phyloP scores from a whole-genome alignment of 2,888 invertebrate genomes.

The Morpho deidamia region DNA sequence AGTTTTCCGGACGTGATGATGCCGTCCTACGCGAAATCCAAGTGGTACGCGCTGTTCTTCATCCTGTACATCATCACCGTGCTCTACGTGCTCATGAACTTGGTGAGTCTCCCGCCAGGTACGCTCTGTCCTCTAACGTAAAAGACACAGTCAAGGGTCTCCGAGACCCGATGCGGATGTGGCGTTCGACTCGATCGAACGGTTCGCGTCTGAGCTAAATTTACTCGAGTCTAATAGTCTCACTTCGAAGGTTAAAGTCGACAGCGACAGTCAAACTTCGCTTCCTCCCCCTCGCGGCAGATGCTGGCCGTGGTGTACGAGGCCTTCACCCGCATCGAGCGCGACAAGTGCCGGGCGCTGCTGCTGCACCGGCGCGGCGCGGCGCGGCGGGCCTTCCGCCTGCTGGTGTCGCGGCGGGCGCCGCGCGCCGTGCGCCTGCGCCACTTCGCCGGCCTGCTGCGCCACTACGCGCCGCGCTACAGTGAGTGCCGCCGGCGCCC shows the following conservation, averaged over 20 bases:
- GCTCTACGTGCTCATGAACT: slow-evolving; percentile 92
- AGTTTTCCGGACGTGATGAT: slow-evolving; percentile 97
- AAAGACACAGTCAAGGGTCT: too few species aligned
- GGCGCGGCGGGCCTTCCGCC: slow-evolving; percentile 88
- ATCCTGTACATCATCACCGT: slow-evolving; percentile 91
- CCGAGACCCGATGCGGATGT: too few species aligned
- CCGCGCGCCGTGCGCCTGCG: slow-evolving; percentile 83
- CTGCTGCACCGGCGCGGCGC: slow-evolving; percentile 89
- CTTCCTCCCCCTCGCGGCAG: slow-evolving; percentile 47
- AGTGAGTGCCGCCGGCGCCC: slow-evolving; percentile 30
- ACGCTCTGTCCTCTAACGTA: too few species aligned
- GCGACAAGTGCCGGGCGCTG: slow-evolving; percentile 90
- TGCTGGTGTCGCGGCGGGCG: slow-evolving; percentile 87
- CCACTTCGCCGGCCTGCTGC: slow-evolving; percentile 89
- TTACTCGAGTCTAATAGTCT: too few species aligned
- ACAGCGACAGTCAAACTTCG: too few species aligned
- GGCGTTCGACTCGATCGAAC: not conserved
- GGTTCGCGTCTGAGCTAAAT: not conserved
- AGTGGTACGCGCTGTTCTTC: slow-evolving; percentile 92
- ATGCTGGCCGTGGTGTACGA: slow-evolving; percentile 95
- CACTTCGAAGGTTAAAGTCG: too few species aligned
- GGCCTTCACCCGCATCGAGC: slow-evolving; percentile 91
- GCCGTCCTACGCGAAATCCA: slow-evolving; percentile 89
- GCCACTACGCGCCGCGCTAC: slow-evolving; percentile 86
- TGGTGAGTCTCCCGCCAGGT: slow-evolving; percentile 74